Evolutionary conservation across 2,888 invertebrate species (phyloP).

Genomic region (Phyto melanocephala): DNA sequence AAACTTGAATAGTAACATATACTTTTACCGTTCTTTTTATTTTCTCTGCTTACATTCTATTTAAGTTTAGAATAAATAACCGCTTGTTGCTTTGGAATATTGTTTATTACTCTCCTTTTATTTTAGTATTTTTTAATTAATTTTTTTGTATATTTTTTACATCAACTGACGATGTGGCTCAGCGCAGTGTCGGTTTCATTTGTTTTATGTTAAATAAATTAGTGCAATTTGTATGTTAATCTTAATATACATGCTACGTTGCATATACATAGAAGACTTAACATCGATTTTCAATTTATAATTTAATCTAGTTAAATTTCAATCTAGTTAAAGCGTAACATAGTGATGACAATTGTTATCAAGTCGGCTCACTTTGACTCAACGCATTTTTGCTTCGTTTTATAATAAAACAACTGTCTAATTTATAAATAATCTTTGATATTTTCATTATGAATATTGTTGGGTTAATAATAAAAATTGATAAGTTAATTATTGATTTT

Average conservation of each 20-base stretch:
- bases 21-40: not conserved
- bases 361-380: slow-evolving; percentile 42
- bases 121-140: too few relatives aligned
- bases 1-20: too few relatives aligned
- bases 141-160: too few relatives aligned
- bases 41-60: not conserved
- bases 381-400: not conserved
- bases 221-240: slow-evolving; percentile 58
- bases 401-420: not conserved
- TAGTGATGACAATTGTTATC: slow-evolving; percentile 59
- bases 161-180: too few relatives aligned
- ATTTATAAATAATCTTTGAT: not conserved
- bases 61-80: too few relatives aligned
- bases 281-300: slow-evolving; percentile 44
- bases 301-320: slow-evolving; percentile 69
- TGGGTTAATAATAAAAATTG: slow-evolving; percentile 32
- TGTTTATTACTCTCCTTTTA: too few relatives aligned
- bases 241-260: slow-evolving; percentile 8
- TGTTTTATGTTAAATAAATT: slow-evolving; percentile 37
- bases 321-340: slow-evolving; percentile 67
- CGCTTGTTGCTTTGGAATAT: too few relatives aligned
- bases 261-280: slow-evolving; percentile 23
- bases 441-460: slow-evolving; percentile 31
- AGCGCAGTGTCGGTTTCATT: not conserved
- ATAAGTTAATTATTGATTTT: slow-evolving; percentile 56